These are phyloP conservation scores for Habropoda laboriosa DNA, from an alignment of 1,140 invertebrate species.

Conservation along the genomic window DNA sequence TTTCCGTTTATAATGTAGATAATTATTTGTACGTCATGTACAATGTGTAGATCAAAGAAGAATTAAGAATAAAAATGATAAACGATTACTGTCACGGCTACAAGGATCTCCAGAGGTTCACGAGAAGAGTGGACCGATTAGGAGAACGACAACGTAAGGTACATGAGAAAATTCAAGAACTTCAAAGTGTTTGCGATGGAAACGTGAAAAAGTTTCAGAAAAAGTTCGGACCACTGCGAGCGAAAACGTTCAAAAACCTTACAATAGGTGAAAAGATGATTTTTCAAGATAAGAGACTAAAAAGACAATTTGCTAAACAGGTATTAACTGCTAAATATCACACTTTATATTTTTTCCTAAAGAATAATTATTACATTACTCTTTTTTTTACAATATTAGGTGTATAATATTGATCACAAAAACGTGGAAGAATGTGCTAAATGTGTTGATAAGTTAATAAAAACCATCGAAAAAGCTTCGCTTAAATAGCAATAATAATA, in stretches of 20 bases:
- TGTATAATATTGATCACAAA: slow-evolving; percentile 63
- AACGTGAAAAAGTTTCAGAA: slow-evolving; percentile 55
- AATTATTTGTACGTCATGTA: not conserved
- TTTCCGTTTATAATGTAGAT: not conserved
- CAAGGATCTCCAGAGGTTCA: slow-evolving; percentile 48
- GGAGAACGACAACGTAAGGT: slow-evolving; percentile 53
- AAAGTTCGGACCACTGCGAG: slow-evolving; percentile 61
- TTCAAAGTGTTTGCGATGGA: slow-evolving; percentile 45
- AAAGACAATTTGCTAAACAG: slow-evolving; percentile 52
- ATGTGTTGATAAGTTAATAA: slow-evolving; percentile 9
- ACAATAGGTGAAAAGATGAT: slow-evolving; percentile 60
- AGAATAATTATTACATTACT: not conserved
- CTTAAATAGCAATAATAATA: not conserved
- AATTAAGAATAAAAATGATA: slow-evolving; percentile 47
- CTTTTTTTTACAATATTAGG: slow-evolving; percentile 29
- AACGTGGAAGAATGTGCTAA: slow-evolving; percentile 50
- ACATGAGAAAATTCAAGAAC: slow-evolving; percentile 58
- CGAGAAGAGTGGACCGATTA: slow-evolving; percentile 56
- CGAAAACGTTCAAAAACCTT: slow-evolving; percentile 65
- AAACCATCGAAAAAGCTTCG: not conserved
- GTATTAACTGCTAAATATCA: slow-evolving; percentile 34
- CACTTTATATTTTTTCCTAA: not conserved
- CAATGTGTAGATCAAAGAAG: slow-evolving; percentile 44
- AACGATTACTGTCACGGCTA: slow-evolving; percentile 62
- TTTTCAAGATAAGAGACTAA: slow-evolving; percentile 63